These are phyloP conservation scores for Syrmaticus mikado DNA, from an alignment of 2,113 vertebrate species.

Conservation along the genomic window DNA sequence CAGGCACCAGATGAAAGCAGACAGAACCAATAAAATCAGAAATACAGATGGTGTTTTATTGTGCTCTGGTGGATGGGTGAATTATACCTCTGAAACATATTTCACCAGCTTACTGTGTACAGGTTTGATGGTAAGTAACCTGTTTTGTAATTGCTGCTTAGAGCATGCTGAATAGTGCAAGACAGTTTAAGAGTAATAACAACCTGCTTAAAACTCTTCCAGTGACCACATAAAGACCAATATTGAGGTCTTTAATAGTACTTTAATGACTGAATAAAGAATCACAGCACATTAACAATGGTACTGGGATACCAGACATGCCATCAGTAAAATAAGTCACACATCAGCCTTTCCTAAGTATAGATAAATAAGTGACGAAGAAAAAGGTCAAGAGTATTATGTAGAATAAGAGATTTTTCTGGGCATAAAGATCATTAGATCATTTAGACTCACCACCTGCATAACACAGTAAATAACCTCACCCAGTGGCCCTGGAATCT, in stretches of 20 bases:
- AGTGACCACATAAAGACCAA: neutral
- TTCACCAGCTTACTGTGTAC: neutral
- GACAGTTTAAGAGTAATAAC: neutral
- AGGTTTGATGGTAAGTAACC: neutral
- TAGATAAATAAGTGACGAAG: neutral
- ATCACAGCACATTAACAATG: neutral
- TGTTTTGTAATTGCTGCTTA: neutral
- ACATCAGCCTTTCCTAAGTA: neutral
- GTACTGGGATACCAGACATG: neutral
- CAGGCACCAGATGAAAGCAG: constrained; percentile 50
- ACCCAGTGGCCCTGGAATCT: neutral
- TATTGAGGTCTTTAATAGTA: neutral
- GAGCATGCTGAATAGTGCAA: fast-evolving
- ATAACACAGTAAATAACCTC: neutral
- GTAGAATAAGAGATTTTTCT: constrained; percentile 1
- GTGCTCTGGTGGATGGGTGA: constrained; percentile 30
- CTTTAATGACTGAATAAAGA: neutral
- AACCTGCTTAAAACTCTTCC: neutral
- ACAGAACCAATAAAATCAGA: constrained; percentile 55
- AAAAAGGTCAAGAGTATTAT: neutral
- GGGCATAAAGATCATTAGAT: neutral
- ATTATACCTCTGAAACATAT: neutral
- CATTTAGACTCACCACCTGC: neutral
- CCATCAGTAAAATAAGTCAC: neutral
- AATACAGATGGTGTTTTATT: constrained; percentile 43